These are phyloP conservation scores for Penaeus indicus DNA, from an alignment of 1,140 invertebrate species.

Conservation along the genomic window DNA sequence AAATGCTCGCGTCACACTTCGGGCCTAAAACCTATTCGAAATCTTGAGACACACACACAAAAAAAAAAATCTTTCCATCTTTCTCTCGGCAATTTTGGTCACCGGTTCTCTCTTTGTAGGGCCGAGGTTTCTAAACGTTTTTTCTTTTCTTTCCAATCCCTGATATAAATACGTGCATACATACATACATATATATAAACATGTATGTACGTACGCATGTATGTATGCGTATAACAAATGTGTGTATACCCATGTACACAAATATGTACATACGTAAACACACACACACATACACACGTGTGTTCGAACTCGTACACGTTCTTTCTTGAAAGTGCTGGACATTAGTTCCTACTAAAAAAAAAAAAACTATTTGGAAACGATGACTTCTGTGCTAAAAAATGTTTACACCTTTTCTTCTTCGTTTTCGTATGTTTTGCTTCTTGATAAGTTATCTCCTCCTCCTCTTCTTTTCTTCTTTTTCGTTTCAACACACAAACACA, in stretches of 20 bases:
- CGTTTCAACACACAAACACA: conserved; percentile 36
- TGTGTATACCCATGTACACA: background rate
- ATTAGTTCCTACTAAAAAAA: background rate
- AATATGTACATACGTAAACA: conserved; percentile 19
- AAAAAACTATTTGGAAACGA: background rate
- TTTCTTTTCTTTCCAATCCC: background rate
- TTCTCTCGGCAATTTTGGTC: too few relatives aligned
- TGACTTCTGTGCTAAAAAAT: background rate
- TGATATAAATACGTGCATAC: background rate
- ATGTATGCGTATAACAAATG: conserved; percentile 13
- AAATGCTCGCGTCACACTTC: too few relatives aligned
- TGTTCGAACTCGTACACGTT: background rate
- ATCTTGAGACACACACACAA: conserved; percentile 22
- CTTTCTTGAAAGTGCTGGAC: background rate
- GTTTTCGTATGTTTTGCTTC: background rate
- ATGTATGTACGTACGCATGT: conserved; percentile 3
- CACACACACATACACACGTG: conserved; percentile 35
- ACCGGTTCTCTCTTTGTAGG: too few relatives aligned
- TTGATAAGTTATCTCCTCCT: background rate
- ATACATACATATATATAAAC: background rate
- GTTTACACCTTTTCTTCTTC: background rate
- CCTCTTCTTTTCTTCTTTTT: background rate
- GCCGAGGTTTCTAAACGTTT: too few relatives aligned
- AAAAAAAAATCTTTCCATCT: too few relatives aligned
- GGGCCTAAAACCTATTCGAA: background rate